Percentiles rank a stretch among this genome's conserved stretches.
Evolutionary conservation across 2,797 vertebrate species (phyloP).

Genomic region (Buceros bicornis): DNA sequence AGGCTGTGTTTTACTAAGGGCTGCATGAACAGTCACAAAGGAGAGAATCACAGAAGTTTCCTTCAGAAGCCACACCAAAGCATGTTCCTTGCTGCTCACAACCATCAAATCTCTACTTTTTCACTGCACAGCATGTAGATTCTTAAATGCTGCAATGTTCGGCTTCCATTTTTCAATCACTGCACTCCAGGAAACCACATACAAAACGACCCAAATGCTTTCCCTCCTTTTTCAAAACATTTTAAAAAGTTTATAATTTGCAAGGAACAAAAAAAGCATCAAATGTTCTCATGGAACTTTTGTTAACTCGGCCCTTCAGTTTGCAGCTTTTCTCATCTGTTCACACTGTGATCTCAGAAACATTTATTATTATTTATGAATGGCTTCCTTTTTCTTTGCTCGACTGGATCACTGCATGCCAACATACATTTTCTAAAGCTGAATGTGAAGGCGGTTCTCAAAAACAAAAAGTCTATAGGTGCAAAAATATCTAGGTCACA

Average conservation of each 20-base stretch:
- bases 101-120: not conserved
- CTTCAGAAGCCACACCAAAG: not conserved
- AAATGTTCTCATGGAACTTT: not conserved
- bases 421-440: slow-evolving; percentile 11
- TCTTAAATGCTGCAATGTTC: not conserved
- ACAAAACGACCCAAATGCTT: not conserved
- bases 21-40: not conserved
- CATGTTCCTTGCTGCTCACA: not conserved
- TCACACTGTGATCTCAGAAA: not conserved
- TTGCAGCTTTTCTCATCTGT: not conserved
- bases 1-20: not conserved
- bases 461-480: not conserved
- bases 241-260: slow-evolving; percentile 3
- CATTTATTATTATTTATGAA: slow-evolving; percentile 12
- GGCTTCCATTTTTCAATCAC: slow-evolving; percentile 11
- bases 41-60: not conserved
- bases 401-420: not conserved
- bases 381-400: not conserved
- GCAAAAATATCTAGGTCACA: slow-evolving; percentile 10
- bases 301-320: not conserved
- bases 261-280: not conserved
- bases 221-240: not conserved
- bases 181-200: not conserved
- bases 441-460: not conserved
- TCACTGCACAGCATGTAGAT: not conserved